Conservation (phyloP, 1,140 invertebrate genomes). For the Caenorhabditis inopinata region DNA sequence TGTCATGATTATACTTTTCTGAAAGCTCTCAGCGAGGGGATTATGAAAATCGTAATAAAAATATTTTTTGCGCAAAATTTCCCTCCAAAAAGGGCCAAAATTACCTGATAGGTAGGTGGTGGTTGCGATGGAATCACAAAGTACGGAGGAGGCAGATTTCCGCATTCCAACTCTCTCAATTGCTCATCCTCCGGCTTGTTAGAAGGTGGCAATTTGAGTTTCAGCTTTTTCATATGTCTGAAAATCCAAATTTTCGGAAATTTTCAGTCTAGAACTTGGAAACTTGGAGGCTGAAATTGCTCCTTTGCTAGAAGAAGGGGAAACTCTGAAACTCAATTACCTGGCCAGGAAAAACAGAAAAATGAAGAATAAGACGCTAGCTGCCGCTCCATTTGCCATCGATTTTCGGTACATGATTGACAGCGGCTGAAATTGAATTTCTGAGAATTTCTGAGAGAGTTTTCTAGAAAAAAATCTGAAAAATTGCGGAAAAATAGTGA, state of each 20-base stretch:
- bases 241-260: not conserved
- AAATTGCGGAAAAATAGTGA: not conserved
- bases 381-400: slow-evolving; percentile 38
- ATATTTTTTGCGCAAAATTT: not conserved
- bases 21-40: no score
- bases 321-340: not conserved
- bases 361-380: slow-evolving; percentile 40
- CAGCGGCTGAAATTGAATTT: not conserved
- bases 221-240: slow-evolving; percentile 37
- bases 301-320: not conserved
- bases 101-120: slow-evolving; percentile 33
- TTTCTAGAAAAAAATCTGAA: no score
- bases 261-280: not conserved
- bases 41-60: not conserved
- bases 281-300: not conserved
- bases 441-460: no score
- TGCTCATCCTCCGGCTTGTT: not conserved
- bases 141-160: not conserved
- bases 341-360: slow-evolving; percentile 41
- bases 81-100: not conserved
- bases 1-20: no score
- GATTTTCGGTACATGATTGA: slow-evolving; percentile 40
- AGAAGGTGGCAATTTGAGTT: slow-evolving; percentile 1
- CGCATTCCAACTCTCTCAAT: not conserved
- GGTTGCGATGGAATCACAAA: not conserved